Base-by-base conservation (phyloP, 2,888 invertebrate genomes). In the Parnassius mnemosyne region DNA sequence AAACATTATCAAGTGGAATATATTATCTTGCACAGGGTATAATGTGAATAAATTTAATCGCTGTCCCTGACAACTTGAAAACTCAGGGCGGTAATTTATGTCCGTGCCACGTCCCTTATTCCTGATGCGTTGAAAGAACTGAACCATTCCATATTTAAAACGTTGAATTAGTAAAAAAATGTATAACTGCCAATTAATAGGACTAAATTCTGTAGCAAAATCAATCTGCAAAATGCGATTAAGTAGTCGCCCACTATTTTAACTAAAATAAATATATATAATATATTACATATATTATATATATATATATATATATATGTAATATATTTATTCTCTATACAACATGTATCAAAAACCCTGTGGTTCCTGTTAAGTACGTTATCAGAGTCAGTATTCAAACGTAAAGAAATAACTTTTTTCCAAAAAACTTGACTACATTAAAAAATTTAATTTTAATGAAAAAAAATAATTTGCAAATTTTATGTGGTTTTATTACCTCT, bases 1-100 rank as follows among this genome's bases (percentile, higher is more conserved):
- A 76, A 81, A 83, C 84, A 83, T 85, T 84, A 82, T 82, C 86
- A 83, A 85, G 75, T 81, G 85, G 81, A 80, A 81, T 83, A 83
- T 83, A 84, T 79, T 82, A 84, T 79, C 82, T 84, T 77, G 87
- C 89, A 90, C 90, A 90, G 90, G 90, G 90, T 90, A 88, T 84
- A 84, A 82, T 84, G 80, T 87, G 87, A 87, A 81, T 83, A 81
- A 79, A 79, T 81, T 77, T 77, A 76, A 77, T 77, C 72, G 73
- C 78, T 79, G 78, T 71, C 79, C 76, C 73, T 69, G 77, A 73
- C 74, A 67, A 69, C 65, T 69, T 68, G 71, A 63, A 46, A 46
- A 66, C 72, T 70, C 72, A 69, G 72, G 67, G 76, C 69, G 76
- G 78, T 72, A 69, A 68, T 70, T 69, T 69, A 71, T 74, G 79